A percentile compares a stretch with the other conserved stretches of the same genome.
These are phyloP conservation scores for Hucho hucho DNA, from an alignment of 2,113 vertebrate species.

Conservation along the genomic window DNA sequence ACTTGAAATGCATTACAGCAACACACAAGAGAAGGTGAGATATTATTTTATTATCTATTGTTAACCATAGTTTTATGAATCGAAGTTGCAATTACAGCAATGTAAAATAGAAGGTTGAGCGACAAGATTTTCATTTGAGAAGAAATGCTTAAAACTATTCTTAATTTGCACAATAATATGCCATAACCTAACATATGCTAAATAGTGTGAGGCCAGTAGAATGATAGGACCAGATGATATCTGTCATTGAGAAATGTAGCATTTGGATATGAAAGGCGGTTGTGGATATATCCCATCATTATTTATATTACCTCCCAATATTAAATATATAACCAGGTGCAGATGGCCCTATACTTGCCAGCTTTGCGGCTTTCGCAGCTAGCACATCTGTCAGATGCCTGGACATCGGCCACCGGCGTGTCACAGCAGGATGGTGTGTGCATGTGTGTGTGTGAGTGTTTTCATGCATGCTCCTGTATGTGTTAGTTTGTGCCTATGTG, in stretches of 20 bases:
- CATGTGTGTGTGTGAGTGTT: neutral
- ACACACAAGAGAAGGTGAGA: too few relatives aligned
- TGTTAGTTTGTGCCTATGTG: neutral
- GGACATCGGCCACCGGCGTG: conserved; percentile 45
- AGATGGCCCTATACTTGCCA: conserved; percentile 60
- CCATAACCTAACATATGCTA: conserved; percentile 3
- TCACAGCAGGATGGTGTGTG: conserved; percentile 12
- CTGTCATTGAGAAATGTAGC: neutral
- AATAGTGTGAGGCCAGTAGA: conserved; percentile 30
- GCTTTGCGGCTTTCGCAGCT: conserved; percentile 60
- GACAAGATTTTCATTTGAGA: too few relatives aligned
- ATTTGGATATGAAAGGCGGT: too few relatives aligned
- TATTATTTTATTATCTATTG: too few relatives aligned
- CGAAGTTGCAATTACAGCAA: too few relatives aligned
- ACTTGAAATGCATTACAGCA: too few relatives aligned
- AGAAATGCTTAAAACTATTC: too few relatives aligned
- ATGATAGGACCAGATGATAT: conserved; percentile 40
- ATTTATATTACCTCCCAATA: too few relatives aligned
- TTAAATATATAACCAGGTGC: conserved; percentile 65
- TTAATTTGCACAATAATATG: neutral
- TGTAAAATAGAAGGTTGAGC: too few relatives aligned
- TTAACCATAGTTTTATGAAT: too few relatives aligned
- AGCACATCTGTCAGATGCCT: conserved; percentile 45
- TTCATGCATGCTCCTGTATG: neutral
- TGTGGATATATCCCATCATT: too few relatives aligned